phyloP scores from a whole-genome alignment of 2,113 vertebrate species.

The Triplophysa dalaica region DNA sequence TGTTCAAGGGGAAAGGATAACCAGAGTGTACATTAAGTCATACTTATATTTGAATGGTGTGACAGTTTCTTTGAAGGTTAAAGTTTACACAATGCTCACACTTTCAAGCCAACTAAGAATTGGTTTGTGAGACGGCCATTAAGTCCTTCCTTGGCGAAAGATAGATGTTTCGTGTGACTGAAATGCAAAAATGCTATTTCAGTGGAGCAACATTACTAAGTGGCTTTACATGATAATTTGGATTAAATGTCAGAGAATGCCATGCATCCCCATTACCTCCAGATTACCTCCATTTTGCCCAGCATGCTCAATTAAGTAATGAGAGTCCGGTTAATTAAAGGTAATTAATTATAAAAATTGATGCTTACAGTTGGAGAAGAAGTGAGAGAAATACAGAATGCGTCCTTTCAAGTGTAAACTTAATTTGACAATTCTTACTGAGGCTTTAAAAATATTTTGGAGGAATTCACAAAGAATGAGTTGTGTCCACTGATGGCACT shows the following conservation, averaged over 20 bases:
- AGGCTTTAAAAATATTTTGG: too few species aligned
- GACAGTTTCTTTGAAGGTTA: neutral
- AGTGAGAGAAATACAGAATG: neutral
- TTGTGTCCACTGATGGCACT: too few species aligned
- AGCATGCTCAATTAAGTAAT: conserved; percentile 12
- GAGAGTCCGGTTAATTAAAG: conserved; percentile 27
- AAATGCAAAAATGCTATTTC: neutral
- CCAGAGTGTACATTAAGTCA: neutral
- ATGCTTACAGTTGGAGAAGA: conserved; percentile 16
- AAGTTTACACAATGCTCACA: conserved; percentile 5
- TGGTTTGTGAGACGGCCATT: neutral
- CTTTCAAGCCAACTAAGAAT: neutral
- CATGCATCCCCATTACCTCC: conserved; percentile 12
- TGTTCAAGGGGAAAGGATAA: neutral
- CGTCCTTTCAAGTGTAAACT: neutral
- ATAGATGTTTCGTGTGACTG: neutral
- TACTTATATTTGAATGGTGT: too few species aligned
- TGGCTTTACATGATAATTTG: conserved; percentile 13
- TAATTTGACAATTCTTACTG: neutral
- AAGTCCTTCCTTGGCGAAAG: neutral
- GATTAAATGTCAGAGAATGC: conserved; percentile 35
- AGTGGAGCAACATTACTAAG: neutral
- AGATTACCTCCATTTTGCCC: conserved; percentile 13
- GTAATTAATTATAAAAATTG: conserved; percentile 4
- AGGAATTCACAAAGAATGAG: too few species aligned